These are phyloP conservation scores for Ecdyonurus torrentis DNA, from an alignment of 2,888 invertebrate genomes.

Conservation along the genomic window DNA sequence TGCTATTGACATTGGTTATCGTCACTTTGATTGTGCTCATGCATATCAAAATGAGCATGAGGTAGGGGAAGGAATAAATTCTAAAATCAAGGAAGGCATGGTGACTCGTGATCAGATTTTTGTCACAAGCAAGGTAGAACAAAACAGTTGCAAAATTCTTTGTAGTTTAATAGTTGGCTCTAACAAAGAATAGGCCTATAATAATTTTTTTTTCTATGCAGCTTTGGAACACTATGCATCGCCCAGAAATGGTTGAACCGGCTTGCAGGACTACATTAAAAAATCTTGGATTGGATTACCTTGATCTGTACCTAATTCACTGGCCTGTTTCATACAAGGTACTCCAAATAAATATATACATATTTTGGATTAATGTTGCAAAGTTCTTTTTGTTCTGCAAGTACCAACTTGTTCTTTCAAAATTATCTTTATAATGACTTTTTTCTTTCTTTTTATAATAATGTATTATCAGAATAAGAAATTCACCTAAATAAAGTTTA, in stretches of 20 bases:
- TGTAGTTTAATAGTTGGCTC: too few relatives aligned
- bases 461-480: conserved; percentile 23
- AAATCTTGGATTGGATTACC: conserved; percentile 54
- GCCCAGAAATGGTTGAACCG: conserved; percentile 52
- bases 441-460: not conserved
- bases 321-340: conserved; percentile 1
- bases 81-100: conserved; percentile 44
- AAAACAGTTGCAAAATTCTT: not conserved
- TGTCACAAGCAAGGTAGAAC: conserved; percentile 42
- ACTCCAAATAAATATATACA: not conserved
- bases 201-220: conserved; percentile 21
- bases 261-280: conserved; percentile 50
- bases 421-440: not conserved
- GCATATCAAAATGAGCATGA: conserved; percentile 53
- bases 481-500: too few relatives aligned
- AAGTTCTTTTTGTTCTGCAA: too few relatives aligned
- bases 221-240: conserved; percentile 82
- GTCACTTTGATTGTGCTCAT: conserved; percentile 57
- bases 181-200: too few relatives aligned
- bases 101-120: conserved; percentile 53
- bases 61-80: conserved; percentile 42
- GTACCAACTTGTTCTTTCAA: too few relatives aligned
- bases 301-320: conserved; percentile 36
- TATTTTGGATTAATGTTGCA: too few relatives aligned
- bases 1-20: conserved; percentile 59